Evolutionary conservation across 2,888 invertebrate genomes (phyloP), one percentile per base, ranked within the genome.

Genomic region (Sesia bembeciformis): DNA sequence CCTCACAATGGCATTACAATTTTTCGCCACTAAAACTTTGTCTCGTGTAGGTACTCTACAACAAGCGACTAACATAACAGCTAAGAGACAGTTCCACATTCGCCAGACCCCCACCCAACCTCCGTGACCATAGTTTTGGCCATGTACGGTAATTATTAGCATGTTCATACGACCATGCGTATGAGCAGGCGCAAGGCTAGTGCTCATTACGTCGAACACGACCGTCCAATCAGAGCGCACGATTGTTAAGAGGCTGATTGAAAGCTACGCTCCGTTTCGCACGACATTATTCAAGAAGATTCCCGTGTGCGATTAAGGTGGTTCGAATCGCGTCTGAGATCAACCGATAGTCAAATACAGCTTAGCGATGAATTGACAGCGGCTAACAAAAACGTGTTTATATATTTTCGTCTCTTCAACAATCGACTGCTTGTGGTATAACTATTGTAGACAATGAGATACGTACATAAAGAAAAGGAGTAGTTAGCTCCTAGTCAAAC

Each of bases 201-300:
- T 69, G 66, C 79, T 80, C 78, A 82, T 83, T 82, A 82, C 68
- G 62, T 58, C 62, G 71, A 72, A 78, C 79, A 78, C 78, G 81
- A 78, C 71, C 69, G 66, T 66, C 78, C 79, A 82, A 83, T 81
- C 81, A 82, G 63, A 65, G 65, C 58, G 57, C 60, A 54, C 68
- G 70, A 81, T 81, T 82, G 81, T 79, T 77, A 68, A 62, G 58
- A 62, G 59, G 53, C 63, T 75, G 78, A 81, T 81, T 78, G 77
- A 81, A 81, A 76, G 77, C 75, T 72, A 67, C 67, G 70, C 74
- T 73, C 73, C 64, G 75, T 73, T 83, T 84, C 76, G 74, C 77
- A 80, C 81, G 75, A 70, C 71, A 76, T 73, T 66, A 67, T 65
- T 63, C 65, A 65, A 61, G 60, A 59, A 59, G 56, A 59, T 61